phyloP scores from a whole-genome alignment of 2,113 vertebrate genomes.

The Rhipidura dahli region DNA sequence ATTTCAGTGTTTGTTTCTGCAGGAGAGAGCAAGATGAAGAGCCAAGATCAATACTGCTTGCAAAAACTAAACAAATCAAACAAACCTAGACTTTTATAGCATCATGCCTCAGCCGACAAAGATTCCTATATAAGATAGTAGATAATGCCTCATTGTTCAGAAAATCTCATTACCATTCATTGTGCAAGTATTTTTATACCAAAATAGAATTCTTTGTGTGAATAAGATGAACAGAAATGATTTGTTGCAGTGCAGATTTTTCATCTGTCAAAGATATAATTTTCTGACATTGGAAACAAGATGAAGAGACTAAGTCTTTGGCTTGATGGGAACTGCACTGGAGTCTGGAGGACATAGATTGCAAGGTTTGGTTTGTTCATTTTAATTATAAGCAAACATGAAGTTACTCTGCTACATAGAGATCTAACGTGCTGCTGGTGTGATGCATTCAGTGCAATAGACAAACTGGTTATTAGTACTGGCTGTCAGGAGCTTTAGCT shows the following conservation, averaged over 20 bases:
- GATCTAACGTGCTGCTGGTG: neutral
- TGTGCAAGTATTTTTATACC: neutral
- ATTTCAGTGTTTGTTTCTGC: slow-evolving; percentile 44
- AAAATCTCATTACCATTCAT: neutral
- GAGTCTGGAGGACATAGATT: neutral
- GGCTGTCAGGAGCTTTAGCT: neutral
- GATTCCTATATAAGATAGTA: neutral
- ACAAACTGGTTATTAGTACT: neutral
- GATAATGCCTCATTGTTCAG: slow-evolving; percentile 29
- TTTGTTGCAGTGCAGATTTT: neutral
- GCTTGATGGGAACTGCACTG: neutral
- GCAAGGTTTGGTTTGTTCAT: neutral
- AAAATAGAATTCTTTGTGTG: slow-evolving; percentile 15
- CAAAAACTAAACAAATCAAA: neutral
- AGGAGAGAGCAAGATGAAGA: neutral
- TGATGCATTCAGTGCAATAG: neutral
- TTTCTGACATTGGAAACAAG: neutral
- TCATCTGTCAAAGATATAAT: neutral
- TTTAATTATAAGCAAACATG: neutral
- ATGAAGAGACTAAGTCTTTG: neutral
- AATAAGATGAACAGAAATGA: neutral
- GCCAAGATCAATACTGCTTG: slow-evolving; percentile 53
- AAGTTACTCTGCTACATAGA: neutral
- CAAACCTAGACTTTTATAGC: neutral
- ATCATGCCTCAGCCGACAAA: neutral